Evolutionary conservation across 2,888 invertebrate species (phyloP), one percentile per base, ranked within the genome.

Genomic region (Nemotelus pantherinus): DNA sequence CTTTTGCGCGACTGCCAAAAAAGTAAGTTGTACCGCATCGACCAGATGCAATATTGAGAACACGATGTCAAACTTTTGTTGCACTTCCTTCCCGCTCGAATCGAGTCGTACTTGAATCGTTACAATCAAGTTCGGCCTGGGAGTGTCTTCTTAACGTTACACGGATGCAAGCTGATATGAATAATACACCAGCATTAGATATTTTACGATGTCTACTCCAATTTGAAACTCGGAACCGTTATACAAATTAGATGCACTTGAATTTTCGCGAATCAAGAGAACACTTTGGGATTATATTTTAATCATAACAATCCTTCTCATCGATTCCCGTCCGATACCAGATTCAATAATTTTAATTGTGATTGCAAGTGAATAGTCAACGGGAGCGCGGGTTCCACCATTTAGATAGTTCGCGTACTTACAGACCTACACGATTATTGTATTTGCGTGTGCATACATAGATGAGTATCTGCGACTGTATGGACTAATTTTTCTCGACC

Each of bases 1-100:
- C 74, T 74, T 74, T 63, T 48, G 74, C 43, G 74, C 74, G 74
- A 74, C 74, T 60, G 74, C 74, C 60, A 60, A 74, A 60, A 74
- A 48, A 25, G 50, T 63, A 48, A 74, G 41, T 10, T 50, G 74
- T 48, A 48, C 74, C 25, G 74, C 74, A 74, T 74, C 60, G 63
- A 74, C 74, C 63, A 60, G 41, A 60, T 55, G 70, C 53, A 70
- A 50, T 25, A 25, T 70, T 9, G 25, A 45, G 5, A 43, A 53
- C 7, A 45, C 6, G 47, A n/a, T 10, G 45, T 45, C 7, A 47
- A 65, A 10, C 6, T 50, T 5, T 7, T 9, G 50, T 9, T 50
- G 50, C 50, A 50, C 50, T 50, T 50, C 50, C 9, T 50, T 9
- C 9, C 50, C 50, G 5, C 6, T 39, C 3, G 9, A 63, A 25